These are phyloP conservation scores for Watsonalla binaria DNA, from an alignment of 2,888 invertebrate species.

Conservation along the genomic window DNA sequence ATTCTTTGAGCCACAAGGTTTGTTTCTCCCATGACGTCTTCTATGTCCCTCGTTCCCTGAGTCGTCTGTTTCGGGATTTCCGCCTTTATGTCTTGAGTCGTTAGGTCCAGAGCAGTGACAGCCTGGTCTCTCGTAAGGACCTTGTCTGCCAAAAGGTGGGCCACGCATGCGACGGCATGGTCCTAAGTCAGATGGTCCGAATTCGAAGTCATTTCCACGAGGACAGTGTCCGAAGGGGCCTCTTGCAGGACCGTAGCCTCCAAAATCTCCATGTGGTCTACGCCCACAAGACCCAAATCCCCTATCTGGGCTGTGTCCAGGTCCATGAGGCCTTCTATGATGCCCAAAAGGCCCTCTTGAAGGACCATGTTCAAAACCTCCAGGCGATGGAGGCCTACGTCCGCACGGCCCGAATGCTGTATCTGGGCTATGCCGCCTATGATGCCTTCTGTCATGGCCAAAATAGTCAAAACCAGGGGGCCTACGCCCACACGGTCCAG, in stretches of 20 bases:
- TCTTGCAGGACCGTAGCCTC: not conserved
- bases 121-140: not conserved
- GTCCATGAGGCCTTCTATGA: not conserved
- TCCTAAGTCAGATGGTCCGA: not conserved
- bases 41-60: not conserved
- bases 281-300: not conserved
- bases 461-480: not conserved
- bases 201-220: not conserved
- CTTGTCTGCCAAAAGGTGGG: not conserved
- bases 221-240: not conserved
- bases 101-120: not conserved
- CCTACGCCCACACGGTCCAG: not conserved
- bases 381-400: not conserved
- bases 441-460: not conserved
- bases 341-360: not conserved
- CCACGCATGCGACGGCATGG: not conserved
- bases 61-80: not conserved
- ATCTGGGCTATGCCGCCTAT: not conserved
- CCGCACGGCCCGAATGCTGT: not conserved
- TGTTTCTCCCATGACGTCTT: not conserved
- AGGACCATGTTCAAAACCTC: not conserved
- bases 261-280: not conserved
- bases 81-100: not conserved
- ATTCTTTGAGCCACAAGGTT: constrained; percentile 16
- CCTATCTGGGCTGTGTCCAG: too few relatives aligned